Evolutionary conservation across 2,113 vertebrate species (phyloP).

Genomic region (Anoplopoma fimbria): DNA sequence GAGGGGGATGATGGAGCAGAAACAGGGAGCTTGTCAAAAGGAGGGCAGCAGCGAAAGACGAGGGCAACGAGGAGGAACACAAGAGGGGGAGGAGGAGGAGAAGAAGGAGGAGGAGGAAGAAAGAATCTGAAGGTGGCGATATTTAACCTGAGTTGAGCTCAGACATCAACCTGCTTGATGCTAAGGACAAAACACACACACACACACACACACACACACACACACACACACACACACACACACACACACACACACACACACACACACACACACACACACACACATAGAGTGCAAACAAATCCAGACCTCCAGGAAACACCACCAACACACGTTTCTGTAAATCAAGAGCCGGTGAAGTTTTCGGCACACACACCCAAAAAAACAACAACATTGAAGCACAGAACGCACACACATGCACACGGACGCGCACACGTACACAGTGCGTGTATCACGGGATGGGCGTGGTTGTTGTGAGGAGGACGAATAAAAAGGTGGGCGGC

Average conservation of each 20-base stretch:
- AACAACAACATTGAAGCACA: slow-evolving; percentile 33
- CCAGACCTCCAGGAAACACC: background rate
- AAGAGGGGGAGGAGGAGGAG: background rate
- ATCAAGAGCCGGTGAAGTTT: slow-evolving; percentile 24
- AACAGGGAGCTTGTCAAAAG: slow-evolving; percentile 73
- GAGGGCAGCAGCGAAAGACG: slow-evolving; percentile 60
- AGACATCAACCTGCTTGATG: slow-evolving; percentile 17
- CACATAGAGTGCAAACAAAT: slow-evolving; percentile 17
- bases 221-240: slow-evolving; percentile 34
- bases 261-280: slow-evolving; percentile 26
- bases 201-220: background rate
- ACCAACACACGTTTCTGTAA: slow-evolving; percentile 19
- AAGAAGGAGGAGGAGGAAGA: background rate
- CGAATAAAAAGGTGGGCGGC: slow-evolving; percentile 34
- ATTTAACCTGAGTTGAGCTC: slow-evolving; percentile 52
- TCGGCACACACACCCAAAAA: background rate
- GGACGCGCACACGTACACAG: slow-evolving; percentile 59
- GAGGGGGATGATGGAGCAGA: slow-evolving; percentile 69
- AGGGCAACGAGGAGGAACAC: slow-evolving; percentile 57
- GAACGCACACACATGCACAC: slow-evolving; percentile 55
- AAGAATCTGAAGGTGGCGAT: slow-evolving; percentile 44
- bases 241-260: background rate
- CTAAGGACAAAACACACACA: slow-evolving; percentile 16
- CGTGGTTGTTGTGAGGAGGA: background rate
- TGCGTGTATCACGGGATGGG: slow-evolving; percentile 52